These are phyloP conservation scores for Porites rus DNA, from an alignment of 92 coral and sea anemone species.

Conservation along the genomic window DNA sequence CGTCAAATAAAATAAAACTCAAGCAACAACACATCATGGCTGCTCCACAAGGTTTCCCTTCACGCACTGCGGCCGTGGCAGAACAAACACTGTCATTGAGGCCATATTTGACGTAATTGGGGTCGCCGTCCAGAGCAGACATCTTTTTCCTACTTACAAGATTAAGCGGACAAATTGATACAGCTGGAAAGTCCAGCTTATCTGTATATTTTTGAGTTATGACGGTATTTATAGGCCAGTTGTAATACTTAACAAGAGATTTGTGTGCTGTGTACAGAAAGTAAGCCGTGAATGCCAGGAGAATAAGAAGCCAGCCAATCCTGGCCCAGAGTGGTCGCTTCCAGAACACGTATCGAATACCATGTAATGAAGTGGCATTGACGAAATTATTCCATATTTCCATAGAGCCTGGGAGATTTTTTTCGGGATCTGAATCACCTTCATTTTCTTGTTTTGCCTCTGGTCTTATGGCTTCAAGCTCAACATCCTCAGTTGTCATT, in stretches of 20 bases:
- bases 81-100: conserved; percentile 75
- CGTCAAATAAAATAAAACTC: background rate
- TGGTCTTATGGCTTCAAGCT: background rate
- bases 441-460: background rate
- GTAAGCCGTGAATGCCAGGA: conserved; percentile 41
- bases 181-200: conserved; percentile 64
- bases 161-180: conserved; percentile 69
- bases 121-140: conserved; percentile 58
- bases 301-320: conserved; percentile 47
- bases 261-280: conserved; percentile 20
- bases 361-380: conserved; percentile 71
- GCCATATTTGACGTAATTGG: conserved; percentile 28
- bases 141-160: conserved; percentile 60
- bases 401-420: background rate
- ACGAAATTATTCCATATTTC: conserved; percentile 50
- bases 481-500: background rate
- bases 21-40: conserved; percentile 77
- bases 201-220: conserved; percentile 29
- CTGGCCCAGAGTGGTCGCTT: conserved; percentile 45
- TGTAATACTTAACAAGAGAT: background rate
- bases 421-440: background rate
- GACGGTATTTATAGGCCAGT: conserved; percentile 48
- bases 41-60: conserved; percentile 70
- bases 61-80: conserved; percentile 68
- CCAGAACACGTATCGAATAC: conserved; percentile 55